Conservation (phyloP, 1,140 invertebrate genomes). For the Himalopsyche phryganea region DNA sequence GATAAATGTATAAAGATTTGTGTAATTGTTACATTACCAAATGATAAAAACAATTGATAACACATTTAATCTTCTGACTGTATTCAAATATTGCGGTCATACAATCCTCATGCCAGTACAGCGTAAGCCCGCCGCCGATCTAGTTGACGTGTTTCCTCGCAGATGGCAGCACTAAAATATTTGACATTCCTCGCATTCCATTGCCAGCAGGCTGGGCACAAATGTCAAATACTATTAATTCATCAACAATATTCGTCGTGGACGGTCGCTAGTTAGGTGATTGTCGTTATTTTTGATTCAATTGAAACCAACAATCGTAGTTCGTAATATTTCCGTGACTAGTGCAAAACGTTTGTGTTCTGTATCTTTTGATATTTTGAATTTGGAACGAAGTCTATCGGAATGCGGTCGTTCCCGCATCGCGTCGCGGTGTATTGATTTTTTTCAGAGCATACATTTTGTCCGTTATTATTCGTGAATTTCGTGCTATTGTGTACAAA, state of each 20-base stretch:
- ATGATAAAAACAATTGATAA: no score
- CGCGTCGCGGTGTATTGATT: constrained; percentile 24
- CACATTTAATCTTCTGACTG: background rate
- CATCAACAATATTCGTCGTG: constrained; percentile 50
- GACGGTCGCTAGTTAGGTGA: constrained; percentile 35
- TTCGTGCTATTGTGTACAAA: constrained; percentile 13
- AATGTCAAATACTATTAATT: constrained; percentile 57
- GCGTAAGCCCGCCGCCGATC: background rate
- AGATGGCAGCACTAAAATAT: constrained; percentile 54
- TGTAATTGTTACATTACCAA: no score
- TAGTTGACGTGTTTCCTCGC: constrained; percentile 41
- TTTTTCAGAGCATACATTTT: constrained; percentile 20
- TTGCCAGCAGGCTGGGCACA: constrained; percentile 52
- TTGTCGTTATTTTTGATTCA: constrained; percentile 7
- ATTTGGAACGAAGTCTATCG: constrained; percentile 10
- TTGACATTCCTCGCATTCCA: constrained; percentile 53
- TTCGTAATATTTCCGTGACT: constrained; percentile 7
- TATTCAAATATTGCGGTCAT: background rate
- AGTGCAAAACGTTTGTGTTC: constrained; percentile 2
- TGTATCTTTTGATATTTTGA: constrained; percentile 13
- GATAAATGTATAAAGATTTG: background rate
- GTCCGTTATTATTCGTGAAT: constrained; percentile 18
- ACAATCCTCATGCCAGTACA: background rate
- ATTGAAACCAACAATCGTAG: constrained; percentile 4
- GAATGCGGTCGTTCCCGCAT: constrained; percentile 22